Conservation (phyloP, 2,888 invertebrate genomes). For the Microplitis manilae region DNA sequence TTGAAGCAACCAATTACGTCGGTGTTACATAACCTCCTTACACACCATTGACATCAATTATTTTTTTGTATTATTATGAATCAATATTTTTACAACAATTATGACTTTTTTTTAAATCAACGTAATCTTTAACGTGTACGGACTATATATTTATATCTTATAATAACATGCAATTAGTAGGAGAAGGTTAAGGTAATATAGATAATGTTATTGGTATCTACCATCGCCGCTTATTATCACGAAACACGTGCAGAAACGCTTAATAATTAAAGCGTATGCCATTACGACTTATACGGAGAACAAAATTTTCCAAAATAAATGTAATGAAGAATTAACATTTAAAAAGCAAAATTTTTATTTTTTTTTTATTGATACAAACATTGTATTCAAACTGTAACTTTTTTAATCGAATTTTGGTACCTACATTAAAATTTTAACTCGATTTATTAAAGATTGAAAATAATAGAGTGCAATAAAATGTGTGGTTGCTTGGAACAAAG, state of each 20-base stretch:
- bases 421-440: neutral
- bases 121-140: neutral
- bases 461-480: neutral
- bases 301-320: neutral
- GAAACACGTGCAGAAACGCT: neutral
- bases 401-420: neutral
- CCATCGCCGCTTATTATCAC: neutral
- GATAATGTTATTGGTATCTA: neutral
- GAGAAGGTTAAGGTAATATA: neutral
- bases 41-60: neutral
- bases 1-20: neutral
- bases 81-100: neutral
- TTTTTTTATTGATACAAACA: neutral
- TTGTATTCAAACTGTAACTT: neutral
- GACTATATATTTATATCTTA: neutral
- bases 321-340: too few relatives aligned
- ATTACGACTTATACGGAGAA: neutral
- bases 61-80: neutral
- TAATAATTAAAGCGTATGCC: neutral
- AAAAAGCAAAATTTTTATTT: too few relatives aligned
- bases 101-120: neutral
- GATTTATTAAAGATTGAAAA: neutral
- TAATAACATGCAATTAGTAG: neutral
- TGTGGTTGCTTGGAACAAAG: neutral
- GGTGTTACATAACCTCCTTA: neutral